phyloP scores from a whole-genome alignment of 2,888 invertebrate genomes.

The Lasioglossum figueresi region DNA sequence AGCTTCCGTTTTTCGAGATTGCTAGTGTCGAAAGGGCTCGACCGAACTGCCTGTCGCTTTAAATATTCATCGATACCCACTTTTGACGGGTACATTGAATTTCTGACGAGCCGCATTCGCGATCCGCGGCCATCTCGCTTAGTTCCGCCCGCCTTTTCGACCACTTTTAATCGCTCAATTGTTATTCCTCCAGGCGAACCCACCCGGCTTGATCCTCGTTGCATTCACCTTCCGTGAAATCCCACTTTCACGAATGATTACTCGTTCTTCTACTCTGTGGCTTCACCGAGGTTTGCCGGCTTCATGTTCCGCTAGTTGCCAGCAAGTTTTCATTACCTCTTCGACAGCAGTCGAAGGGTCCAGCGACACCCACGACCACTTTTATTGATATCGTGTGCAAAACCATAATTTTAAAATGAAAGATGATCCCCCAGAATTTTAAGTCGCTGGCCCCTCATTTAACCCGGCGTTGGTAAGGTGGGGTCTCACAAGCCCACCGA shows the following conservation, averaged over 20 bases:
- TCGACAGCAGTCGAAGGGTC: not conserved
- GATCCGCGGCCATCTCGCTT: not conserved
- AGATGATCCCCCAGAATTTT: too few relatives aligned
- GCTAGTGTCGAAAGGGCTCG: not conserved
- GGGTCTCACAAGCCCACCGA: too few relatives aligned
- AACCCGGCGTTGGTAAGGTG: too few relatives aligned
- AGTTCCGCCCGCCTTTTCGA: not conserved
- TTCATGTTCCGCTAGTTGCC: not conserved
- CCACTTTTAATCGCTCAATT: not conserved
- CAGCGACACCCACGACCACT: too few relatives aligned
- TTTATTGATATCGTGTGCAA: too few relatives aligned
- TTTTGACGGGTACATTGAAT: conserved; percentile 15
- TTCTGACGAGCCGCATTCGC: not conserved
- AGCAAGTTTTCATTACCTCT: not conserved
- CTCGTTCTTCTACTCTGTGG: not conserved
- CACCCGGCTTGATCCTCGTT: not conserved
- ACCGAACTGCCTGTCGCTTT: conserved; percentile 32
- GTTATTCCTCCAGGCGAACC: not conserved
- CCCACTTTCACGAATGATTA: not conserved
- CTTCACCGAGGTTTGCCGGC: not conserved
- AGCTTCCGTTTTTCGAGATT: conserved; percentile 9
- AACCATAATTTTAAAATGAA: too few relatives aligned
- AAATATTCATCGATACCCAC: conserved; percentile 44
- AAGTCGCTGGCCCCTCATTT: too few relatives aligned
- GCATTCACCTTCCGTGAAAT: not conserved